Evolutionary conservation across 2,797 vertebrate genomes (phyloP).

Genomic region (Catostomus latipinnis): DNA sequence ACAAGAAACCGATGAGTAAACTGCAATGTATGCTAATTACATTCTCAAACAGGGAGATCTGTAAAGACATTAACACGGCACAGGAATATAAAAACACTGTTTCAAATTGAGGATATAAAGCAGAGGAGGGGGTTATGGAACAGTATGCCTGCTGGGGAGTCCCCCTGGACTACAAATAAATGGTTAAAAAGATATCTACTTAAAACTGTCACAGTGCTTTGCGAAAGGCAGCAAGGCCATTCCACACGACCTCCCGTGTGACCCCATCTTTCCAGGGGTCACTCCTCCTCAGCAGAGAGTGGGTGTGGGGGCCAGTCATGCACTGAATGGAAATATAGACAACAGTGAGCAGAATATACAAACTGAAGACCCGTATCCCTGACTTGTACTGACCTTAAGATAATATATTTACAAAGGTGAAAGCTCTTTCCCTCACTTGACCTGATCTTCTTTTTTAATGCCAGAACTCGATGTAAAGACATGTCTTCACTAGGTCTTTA

Average conservation of each 20-base stretch:
- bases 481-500: slow-evolving; percentile 5
- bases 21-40: slow-evolving; percentile 60
- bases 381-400: slow-evolving; percentile 41
- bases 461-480: slow-evolving; percentile 32
- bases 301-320: slow-evolving; percentile 80
- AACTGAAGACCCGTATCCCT: slow-evolving; percentile 55
- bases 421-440: slow-evolving; percentile 29
- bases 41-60: slow-evolving; percentile 61
- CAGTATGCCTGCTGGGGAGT: slow-evolving; percentile 52
- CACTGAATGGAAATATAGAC: slow-evolving; percentile 76
- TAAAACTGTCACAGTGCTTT: slow-evolving; percentile 85
- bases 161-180: slow-evolving; percentile 75
- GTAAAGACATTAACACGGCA: slow-evolving; percentile 69
- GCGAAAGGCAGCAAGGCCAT: slow-evolving; percentile 81
- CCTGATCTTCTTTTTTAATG: slow-evolving; percentile 10
- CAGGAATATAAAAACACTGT: slow-evolving; percentile 64
- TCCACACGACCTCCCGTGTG: slow-evolving; percentile 81
- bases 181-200: slow-evolving; percentile 82
- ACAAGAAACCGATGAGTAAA: slow-evolving; percentile 46
- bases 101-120: slow-evolving; percentile 67
- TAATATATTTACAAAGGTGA: slow-evolving; percentile 52
- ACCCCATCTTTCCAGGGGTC: slow-evolving; percentile 81
- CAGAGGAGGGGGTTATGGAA: not conserved
- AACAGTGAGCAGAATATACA: slow-evolving; percentile 66
- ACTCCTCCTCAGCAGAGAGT: slow-evolving; percentile 80